Conservation (phyloP, 2,113 vertebrate species). For the Camelus dromedarius region DNA sequence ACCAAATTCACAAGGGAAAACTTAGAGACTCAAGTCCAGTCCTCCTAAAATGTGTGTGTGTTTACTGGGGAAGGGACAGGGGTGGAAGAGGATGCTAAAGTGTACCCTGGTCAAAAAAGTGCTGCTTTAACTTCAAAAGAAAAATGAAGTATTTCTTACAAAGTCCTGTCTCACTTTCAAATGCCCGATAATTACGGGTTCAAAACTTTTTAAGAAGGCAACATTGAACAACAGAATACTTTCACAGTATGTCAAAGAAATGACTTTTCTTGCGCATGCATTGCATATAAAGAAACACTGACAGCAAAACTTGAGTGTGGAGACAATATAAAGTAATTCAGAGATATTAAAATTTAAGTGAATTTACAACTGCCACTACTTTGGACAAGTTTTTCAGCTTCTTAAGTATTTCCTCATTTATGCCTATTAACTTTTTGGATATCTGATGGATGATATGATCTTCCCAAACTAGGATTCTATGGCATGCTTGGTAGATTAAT, state of each 20-base stretch:
- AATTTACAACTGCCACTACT: neutral
- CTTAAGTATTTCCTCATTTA: neutral
- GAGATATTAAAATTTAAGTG: neutral
- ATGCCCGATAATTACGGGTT: neutral
- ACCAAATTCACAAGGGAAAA: slow-evolving; percentile 22
- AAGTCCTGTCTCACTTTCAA: slow-evolving; percentile 15
- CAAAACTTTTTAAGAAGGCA: slow-evolving; percentile 45
- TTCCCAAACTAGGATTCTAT: slow-evolving; percentile 34
- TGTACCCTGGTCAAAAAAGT: too few relatives aligned
- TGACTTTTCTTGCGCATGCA: neutral
- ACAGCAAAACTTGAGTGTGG: neutral
- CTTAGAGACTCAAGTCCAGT: neutral
- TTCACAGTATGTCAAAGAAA: slow-evolving; percentile 23
- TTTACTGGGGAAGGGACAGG: neutral
- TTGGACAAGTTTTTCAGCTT: neutral
- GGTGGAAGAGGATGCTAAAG: neutral
- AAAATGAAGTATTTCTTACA: neutral
- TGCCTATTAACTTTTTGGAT: neutral
- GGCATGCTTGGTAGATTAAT: neutral
- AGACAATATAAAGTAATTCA: slow-evolving; percentile 29
- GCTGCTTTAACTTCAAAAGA: neutral
- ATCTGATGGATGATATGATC: neutral
- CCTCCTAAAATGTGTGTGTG: neutral
- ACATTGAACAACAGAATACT: slow-evolving; percentile 2
- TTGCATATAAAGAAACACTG: slow-evolving; percentile 45